Evolutionary conservation across 2,888 invertebrate species (phyloP).

Genomic region (Hecatera dysodea): DNA sequence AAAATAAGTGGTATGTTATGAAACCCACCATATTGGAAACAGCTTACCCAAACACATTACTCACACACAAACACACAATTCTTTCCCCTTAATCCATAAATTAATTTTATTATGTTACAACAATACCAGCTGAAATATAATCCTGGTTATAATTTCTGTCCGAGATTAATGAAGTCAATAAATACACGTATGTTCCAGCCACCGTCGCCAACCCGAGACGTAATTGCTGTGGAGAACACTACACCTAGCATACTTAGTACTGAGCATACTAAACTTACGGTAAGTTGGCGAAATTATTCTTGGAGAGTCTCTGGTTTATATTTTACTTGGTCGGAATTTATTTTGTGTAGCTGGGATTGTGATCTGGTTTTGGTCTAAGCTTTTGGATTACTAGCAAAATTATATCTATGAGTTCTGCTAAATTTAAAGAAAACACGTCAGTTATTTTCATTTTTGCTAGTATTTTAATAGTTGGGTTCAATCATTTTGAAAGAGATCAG

Average conservation of each 20-base stretch:
- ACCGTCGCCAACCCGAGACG: constrained; percentile 65
- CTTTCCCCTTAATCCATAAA: constrained; percentile 16
- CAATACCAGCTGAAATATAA: constrained; percentile 19
- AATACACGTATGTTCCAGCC: constrained; percentile 65
- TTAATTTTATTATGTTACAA: constrained; percentile 21
- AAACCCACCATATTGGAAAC: constrained; percentile 21
- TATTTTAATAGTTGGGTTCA: neutral
- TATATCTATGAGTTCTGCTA: neutral
- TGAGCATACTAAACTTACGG: constrained; percentile 54
- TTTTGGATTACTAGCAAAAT: neutral
- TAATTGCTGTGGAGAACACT: constrained; percentile 51
- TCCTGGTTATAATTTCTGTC: constrained; percentile 46
- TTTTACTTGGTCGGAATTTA: constrained; percentile 27
- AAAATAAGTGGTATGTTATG: too few relatives aligned
- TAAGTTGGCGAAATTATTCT: constrained; percentile 52
- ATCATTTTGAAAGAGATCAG: too few relatives aligned
- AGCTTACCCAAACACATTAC: neutral
- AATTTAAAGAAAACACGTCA: neutral
- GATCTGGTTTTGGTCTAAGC: neutral
- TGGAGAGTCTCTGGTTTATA: constrained; percentile 34
- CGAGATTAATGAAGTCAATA: constrained; percentile 57
- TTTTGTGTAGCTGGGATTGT: neutral
- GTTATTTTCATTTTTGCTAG: neutral
- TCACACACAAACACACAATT: constrained; percentile 11
- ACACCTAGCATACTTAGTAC: constrained; percentile 52